Conservation (phyloP, 2,113 vertebrate genomes). For the Albula glossodonta region DNA sequence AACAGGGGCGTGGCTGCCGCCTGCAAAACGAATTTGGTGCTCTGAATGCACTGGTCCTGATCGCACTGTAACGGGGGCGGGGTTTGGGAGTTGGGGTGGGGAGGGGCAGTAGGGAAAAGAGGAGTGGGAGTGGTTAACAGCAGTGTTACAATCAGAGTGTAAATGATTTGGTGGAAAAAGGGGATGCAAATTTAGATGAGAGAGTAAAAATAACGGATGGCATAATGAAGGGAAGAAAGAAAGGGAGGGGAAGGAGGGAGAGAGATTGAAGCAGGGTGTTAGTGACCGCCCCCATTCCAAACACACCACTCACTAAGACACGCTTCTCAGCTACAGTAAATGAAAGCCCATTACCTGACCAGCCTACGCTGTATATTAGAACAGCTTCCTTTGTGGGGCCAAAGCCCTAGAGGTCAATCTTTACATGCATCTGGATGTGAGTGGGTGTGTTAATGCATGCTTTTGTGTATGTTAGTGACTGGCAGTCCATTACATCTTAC, state of each 20-base stretch:
- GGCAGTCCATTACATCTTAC: no score
- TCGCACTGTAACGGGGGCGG: slow-evolving; percentile 81
- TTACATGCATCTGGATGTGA: no score
- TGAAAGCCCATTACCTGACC: no score
- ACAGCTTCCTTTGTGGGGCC: no score
- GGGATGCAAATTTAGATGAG: slow-evolving; percentile 29
- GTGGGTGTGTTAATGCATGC: no score
- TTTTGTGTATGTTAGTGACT: no score
- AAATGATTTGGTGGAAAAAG: background rate
- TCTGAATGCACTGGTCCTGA: slow-evolving; percentile 99
- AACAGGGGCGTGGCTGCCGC: slow-evolving; percentile 90
- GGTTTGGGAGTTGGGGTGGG: background rate
- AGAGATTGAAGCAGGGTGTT: background rate
- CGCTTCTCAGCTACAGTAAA: no score
- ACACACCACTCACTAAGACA: no score
- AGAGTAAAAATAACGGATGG: slow-evolving; percentile 52
- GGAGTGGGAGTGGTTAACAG: slow-evolving; percentile 45
- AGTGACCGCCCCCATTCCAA: no score
- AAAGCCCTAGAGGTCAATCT: no score
- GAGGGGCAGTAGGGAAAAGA: slow-evolving; percentile 33
- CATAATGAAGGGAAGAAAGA: background rate
- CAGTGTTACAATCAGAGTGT: background rate
- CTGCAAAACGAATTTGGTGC: slow-evolving; percentile 99
- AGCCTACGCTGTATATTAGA: no score
- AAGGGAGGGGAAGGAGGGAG: background rate